Conservation (phyloP, 2,797 vertebrate species). For the Zenarchopterus dispar region DNA sequence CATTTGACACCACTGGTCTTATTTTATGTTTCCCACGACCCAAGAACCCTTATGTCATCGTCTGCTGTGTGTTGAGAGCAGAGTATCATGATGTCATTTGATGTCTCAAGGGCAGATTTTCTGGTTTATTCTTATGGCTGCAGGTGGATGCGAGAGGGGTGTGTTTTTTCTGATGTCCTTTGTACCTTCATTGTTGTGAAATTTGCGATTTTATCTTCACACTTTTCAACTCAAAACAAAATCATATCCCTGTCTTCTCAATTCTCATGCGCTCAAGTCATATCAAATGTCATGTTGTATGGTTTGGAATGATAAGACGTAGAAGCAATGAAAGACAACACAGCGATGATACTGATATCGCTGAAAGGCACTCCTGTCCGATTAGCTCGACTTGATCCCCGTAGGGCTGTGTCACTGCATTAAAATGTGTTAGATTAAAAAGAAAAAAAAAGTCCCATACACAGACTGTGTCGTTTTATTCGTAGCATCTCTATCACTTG, state of each 20-base stretch:
- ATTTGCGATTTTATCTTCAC: slow-evolving; percentile 25
- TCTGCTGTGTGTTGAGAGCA: slow-evolving; percentile 48
- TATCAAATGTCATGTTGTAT: slow-evolving; percentile 17
- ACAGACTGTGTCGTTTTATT: slow-evolving; percentile 34
- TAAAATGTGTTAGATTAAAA: slow-evolving; percentile 47
- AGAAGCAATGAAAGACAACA: slow-evolving; percentile 40
- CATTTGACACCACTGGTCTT: slow-evolving; percentile 49
- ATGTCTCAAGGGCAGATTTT: slow-evolving; percentile 22
- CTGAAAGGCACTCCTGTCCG: slow-evolving; percentile 44
- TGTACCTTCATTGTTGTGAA: slow-evolving; percentile 21
- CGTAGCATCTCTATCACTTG: slow-evolving; percentile 65
- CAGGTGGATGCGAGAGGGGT: neutral
- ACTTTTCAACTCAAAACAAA: slow-evolving; percentile 23
- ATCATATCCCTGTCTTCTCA: slow-evolving; percentile 1
- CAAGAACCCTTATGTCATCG: slow-evolving; percentile 43
- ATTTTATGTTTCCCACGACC: slow-evolving; percentile 50
- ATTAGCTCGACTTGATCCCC: slow-evolving; percentile 58
- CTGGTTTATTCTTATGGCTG: slow-evolving; percentile 54
- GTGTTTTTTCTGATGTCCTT: neutral
- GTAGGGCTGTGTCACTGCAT: slow-evolving; percentile 38
- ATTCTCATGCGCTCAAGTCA: slow-evolving; percentile 15
- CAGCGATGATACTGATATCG: slow-evolving; percentile 25
- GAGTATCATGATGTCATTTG: slow-evolving; percentile 62
- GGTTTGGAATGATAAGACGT: slow-evolving; percentile 33
- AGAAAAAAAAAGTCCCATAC: slow-evolving; percentile 17